A percentile compares a stretch with the other conserved stretches of the same genome.
phyloP scores from a whole-genome alignment of 2,888 invertebrate genomes.

The Hoplodrina ambigua region DNA sequence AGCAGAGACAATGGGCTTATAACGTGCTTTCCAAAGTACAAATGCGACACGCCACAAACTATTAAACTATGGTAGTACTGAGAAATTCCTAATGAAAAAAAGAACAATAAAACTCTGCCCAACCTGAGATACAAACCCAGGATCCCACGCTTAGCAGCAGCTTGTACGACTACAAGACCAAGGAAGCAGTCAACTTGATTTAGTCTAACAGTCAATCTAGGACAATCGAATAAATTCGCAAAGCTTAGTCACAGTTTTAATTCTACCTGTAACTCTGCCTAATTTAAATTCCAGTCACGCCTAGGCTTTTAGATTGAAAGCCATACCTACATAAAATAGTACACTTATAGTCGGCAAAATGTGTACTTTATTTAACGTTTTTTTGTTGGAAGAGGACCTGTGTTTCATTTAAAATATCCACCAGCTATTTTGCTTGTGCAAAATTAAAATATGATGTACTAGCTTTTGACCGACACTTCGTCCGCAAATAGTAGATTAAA shows the following conservation, averaged over 20 bases:
- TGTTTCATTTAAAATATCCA: constrained; percentile 2
- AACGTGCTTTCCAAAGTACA: too few relatives aligned
- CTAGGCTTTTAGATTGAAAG: constrained; percentile 40
- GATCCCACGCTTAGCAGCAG: too few relatives aligned
- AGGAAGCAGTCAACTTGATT: too few relatives aligned
- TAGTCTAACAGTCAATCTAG: background rate
- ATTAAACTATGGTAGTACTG: too few relatives aligned
- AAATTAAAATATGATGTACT: background rate
- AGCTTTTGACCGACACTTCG: background rate
- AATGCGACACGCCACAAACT: too few relatives aligned
- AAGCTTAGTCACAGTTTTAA: background rate
- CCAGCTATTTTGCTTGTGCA: background rate
- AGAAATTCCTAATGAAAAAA: too few relatives aligned
- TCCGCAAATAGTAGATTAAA: background rate
- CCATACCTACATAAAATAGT: constrained; percentile 21
- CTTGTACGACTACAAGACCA: too few relatives aligned
- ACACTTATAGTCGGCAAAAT: constrained; percentile 14
- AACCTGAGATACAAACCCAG: too few relatives aligned
- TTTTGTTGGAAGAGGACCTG: background rate
- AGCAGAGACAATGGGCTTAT: too few relatives aligned
- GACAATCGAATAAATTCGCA: background rate
- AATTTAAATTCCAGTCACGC: constrained; percentile 17
- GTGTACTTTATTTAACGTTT: constrained; percentile 19
- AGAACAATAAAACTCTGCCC: too few relatives aligned
- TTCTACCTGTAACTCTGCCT: constrained; percentile 13